Base-by-base conservation (phyloP, 1,140 invertebrate species). In the Ceratosolen fusciceps region DNA sequence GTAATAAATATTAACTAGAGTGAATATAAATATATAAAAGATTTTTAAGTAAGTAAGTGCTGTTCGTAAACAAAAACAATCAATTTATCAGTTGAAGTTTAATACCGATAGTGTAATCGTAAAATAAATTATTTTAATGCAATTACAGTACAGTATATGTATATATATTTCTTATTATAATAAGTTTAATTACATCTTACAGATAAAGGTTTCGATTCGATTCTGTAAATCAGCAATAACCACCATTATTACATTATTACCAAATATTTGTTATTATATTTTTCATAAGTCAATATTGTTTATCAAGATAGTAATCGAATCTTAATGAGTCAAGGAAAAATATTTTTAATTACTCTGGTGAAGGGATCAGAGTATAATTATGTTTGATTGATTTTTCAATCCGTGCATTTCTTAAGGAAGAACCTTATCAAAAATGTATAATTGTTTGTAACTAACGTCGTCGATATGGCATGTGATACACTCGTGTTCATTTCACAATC, bases 401-500 rank as follows among this genome's bases (percentile, higher is more conserved):
- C 0, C 52, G 14, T 65, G 26, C 21, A 34, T 34, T 56, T 54
- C 14, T 70, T 31, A 56, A 79, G 49, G 56, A 68, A 43, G 58
- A 74, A 67, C 31, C 65, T 78, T 74, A 74, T 79, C 71, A 21
- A 39, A 68, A 74, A 21, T 58, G 52, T 68, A 74, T 68, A 74
- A 79, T 73, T 79, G 77, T 43, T 68, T 79, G 67, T 43, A 74
- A 79, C 43, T 37, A 72, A 65, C 12, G 43, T n/a, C 54, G 47
- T 12, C 37, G 24, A 60, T 37, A 65, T 34, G 26, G 21, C 71
- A 68, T 73, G 77, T 54, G 58, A 79, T 26, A 7, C 1, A 29
- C 77, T 49, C 77, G 29, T 72, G 70, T 9, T 26, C 24, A n/a
- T 74, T 79, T 79, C 77, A 65, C 56, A 79, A 79, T 65, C 43